Evolutionary conservation across 2,797 vertebrate genomes (phyloP).

Genomic region (Characodon lateralis): DNA sequence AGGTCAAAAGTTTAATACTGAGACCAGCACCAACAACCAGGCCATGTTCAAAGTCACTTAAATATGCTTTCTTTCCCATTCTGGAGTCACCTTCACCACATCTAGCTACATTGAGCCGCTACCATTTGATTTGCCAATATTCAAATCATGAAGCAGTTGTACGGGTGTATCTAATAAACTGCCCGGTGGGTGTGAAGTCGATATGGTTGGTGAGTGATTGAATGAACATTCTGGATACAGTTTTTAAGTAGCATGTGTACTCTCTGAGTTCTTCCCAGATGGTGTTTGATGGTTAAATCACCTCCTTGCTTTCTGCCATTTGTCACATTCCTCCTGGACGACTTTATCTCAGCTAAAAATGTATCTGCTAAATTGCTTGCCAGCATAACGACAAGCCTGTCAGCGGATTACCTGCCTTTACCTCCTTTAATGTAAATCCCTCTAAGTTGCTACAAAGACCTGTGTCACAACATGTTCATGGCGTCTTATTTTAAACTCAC

Average conservation of each 20-base stretch:
- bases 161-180: not conserved
- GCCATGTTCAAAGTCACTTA: not conserved
- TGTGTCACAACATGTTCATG: constrained; percentile 20
- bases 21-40: not conserved
- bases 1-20: not conserved
- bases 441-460: constrained; percentile 12
- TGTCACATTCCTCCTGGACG: constrained; percentile 26
- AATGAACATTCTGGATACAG: not conserved
- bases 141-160: not conserved
- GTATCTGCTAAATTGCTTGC: constrained; percentile 1
- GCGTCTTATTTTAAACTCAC: constrained; percentile 29
- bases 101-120: not conserved
- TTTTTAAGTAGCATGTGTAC: not conserved
- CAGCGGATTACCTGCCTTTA: constrained; percentile 19
- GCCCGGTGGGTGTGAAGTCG: not conserved
- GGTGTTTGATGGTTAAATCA: constrained; percentile 18
- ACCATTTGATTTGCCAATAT: not conserved
- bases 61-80: not conserved
- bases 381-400: constrained; percentile 16
- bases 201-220: not conserved
- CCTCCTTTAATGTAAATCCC: constrained; percentile 12
- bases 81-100: not conserved
- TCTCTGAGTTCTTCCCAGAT: constrained; percentile 1
- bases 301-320: constrained; percentile 4
- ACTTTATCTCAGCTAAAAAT: constrained; percentile 24